Evolutionary conservation across 35 echinoderm and acorn worm species (phyloP).

Genomic region (Apostichopus parvimensis): DNA sequence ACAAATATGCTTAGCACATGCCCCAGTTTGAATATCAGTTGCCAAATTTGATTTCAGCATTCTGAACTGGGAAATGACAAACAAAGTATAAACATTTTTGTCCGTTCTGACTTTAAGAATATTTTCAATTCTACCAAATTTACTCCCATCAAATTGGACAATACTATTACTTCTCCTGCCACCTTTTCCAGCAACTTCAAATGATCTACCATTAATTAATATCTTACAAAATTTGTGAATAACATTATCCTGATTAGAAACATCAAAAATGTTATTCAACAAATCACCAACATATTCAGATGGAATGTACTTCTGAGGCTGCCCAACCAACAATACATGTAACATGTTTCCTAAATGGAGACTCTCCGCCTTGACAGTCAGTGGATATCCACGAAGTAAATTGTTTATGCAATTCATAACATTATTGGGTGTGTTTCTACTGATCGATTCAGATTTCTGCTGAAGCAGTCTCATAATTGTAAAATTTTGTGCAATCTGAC

Average conservation of each 20-base stretch:
- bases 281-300: neutral
- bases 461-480: neutral
- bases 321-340: slow-evolving; percentile 9
- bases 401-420: neutral
- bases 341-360: neutral
- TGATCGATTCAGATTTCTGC: neutral
- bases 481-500: slow-evolving; percentile 17
- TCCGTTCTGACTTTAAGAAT: neutral
- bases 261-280: neutral
- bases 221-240: neutral
- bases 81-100: neutral
- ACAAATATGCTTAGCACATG: slow-evolving; percentile 8
- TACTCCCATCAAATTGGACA: neutral
- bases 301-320: neutral
- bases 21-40: neutral
- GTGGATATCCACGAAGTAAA: neutral
- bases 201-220: neutral
- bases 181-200: neutral
- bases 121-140: neutral
- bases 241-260: neutral
- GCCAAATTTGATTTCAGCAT: neutral
- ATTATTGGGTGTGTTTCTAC: neutral
- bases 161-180: neutral
- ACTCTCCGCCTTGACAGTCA: neutral
- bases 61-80: neutral